phyloP scores from a whole-genome alignment of 1,140 invertebrate species.

The Penaeus indicus region DNA sequence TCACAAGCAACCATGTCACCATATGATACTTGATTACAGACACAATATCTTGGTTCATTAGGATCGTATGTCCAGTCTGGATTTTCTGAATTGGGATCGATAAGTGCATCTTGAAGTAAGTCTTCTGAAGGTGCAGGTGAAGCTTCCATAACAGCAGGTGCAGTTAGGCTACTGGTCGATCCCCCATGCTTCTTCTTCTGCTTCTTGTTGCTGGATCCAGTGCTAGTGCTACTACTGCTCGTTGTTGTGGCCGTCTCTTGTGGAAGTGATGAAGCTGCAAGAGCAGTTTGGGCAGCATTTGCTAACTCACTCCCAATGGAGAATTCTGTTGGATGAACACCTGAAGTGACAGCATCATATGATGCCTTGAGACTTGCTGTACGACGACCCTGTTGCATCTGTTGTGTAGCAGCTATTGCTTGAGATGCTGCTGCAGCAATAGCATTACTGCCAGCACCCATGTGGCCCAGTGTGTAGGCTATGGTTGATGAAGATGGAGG shows the following conservation, averaged over 20 bases:
- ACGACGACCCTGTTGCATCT: constrained; percentile 93
- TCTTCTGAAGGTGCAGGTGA: constrained; percentile 67
- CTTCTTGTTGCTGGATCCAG: constrained; percentile 72
- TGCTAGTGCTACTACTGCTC: constrained; percentile 21
- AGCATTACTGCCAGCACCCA: constrained; percentile 85
- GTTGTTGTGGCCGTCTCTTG: constrained; percentile 45
- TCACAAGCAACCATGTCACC: constrained; percentile 99
- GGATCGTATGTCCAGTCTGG: constrained; percentile 89
- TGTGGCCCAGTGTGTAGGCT: constrained; percentile 78
- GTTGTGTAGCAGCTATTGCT: constrained; percentile 95
- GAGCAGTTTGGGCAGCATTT: constrained; percentile 83
- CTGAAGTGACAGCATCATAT: constrained; percentile 82
- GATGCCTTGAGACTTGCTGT: constrained; percentile 96
- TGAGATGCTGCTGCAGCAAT: constrained; percentile 96
- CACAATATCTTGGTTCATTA: constrained; percentile 95
- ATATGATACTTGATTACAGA: constrained; percentile 98
- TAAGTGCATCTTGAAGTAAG: constrained; percentile 55
- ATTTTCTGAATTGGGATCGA: constrained; percentile 71
- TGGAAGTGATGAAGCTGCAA: constrained; percentile 76
- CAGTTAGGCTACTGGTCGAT: constrained; percentile 62
- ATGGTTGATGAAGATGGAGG: constrained; percentile 70
- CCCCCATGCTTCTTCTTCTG: constrained; percentile 75
- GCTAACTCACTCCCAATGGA: constrained; percentile 79
- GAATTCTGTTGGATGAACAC: constrained; percentile 75
- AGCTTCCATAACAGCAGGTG: constrained; percentile 71